Evolutionary conservation across 2,888 invertebrate genomes (phyloP).

Genomic region (Cephus nigrinus): DNA sequence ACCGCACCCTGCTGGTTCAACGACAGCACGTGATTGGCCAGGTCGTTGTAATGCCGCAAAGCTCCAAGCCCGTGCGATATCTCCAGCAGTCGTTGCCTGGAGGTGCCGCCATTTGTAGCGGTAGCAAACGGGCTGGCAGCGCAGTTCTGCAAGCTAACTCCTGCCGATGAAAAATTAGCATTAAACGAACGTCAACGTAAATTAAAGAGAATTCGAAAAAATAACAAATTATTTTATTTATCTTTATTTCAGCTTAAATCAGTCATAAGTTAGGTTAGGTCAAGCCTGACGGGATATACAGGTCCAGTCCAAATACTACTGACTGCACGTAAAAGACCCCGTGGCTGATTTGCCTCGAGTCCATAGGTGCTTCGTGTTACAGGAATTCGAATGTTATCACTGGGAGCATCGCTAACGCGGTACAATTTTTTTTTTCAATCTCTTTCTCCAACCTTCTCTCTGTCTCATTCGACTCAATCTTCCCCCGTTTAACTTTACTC

Average conservation of each 20-base stretch:
- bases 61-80: constrained; percentile 79
- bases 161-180: constrained; percentile 28
- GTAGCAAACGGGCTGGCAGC: constrained; percentile 52
- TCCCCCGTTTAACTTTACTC: constrained; percentile 28
- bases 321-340: background rate
- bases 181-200: background rate
- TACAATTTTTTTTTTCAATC: background rate
- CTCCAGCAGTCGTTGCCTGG: constrained; percentile 84
- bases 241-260: background rate
- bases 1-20: constrained; percentile 86
- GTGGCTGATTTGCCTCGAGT: background rate
- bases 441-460: constrained; percentile 5
- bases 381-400: background rate
- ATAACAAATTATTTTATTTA: background rate
- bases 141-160: constrained; percentile 58
- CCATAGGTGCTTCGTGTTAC: background rate
- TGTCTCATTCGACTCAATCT: constrained; percentile 44
- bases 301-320: background rate
- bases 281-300: background rate
- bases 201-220: background rate
- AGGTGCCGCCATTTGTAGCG: constrained; percentile 61
- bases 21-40: constrained; percentile 90
- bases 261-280: background rate
- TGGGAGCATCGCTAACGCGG: background rate
- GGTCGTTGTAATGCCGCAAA: constrained; percentile 84